A percentile compares a stretch with the other conserved stretches of the same genome.
Conservation (phyloP, 2,113 vertebrate species). For the Grus americana region DNA sequence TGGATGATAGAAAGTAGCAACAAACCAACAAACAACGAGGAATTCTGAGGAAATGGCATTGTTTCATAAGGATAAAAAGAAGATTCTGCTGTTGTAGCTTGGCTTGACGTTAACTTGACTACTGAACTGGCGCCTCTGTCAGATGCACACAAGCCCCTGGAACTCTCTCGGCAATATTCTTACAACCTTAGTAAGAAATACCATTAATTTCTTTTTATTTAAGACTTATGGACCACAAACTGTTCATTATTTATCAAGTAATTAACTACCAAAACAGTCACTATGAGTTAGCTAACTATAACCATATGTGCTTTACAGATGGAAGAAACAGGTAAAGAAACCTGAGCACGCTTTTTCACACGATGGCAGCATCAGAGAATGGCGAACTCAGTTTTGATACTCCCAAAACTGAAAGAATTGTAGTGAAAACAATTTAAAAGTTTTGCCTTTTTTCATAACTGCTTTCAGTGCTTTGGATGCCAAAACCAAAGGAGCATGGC, state of each 20-base stretch:
- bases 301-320: background rate
- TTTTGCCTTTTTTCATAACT: background rate
- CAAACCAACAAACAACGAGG: background rate
- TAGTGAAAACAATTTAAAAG: background rate
- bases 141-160: background rate
- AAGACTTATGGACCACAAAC: background rate
- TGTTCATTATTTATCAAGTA: background rate
- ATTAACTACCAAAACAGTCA: background rate
- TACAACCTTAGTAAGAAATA: background rate
- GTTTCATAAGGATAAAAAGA: background rate
- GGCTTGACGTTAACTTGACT: background rate
- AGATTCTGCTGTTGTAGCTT: background rate
- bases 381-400: accelerated
- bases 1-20: background rate
- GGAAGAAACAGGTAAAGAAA: background rate
- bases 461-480: background rate
- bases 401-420: background rate
- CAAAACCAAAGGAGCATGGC: accelerated
- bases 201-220: background rate
- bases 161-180: background rate
- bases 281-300: background rate
- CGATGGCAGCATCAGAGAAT: accelerated
- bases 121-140: accelerated
- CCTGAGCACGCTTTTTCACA: background rate
- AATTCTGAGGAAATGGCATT: background rate